Percentiles rank a stretch among this genome's conserved stretches.
phyloP scores from a whole-genome alignment of 1,140 invertebrate species.

The Neuroterus valhalla region DNA sequence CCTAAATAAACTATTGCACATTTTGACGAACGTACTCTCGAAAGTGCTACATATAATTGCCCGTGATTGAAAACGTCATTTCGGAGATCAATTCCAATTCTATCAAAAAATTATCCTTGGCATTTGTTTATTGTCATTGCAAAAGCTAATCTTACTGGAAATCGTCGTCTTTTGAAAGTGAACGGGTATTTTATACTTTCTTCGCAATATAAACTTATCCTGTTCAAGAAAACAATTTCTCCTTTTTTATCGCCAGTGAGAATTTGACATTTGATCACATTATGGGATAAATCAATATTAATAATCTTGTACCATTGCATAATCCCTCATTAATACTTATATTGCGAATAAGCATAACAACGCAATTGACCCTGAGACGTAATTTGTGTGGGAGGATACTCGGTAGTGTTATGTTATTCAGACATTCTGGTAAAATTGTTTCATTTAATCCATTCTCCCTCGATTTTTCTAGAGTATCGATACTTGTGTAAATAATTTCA shows the following conservation, averaged over 20 bases:
- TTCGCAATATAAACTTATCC: too few species aligned
- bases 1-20: too few species aligned
- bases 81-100: too few species aligned
- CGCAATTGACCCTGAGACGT: slow-evolving; percentile 42
- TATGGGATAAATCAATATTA: slow-evolving; percentile 37
- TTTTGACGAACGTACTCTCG: too few species aligned
- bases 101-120: too few species aligned
- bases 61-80: too few species aligned
- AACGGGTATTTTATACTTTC: too few species aligned
- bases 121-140: too few species aligned
- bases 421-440: slow-evolving; percentile 41
- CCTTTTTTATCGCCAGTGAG: too few species aligned
- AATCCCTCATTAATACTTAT: slow-evolving; percentile 40
- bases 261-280: too few species aligned
- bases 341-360: slow-evolving; percentile 51
- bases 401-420: slow-evolving; percentile 38
- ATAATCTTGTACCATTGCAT: slow-evolving; percentile 44
- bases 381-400: slow-evolving; percentile 49
- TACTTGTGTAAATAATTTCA: slow-evolving; percentile 30
- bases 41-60: too few species aligned
- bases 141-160: slow-evolving; percentile 35
- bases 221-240: slow-evolving; percentile 32
- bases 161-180: slow-evolving; percentile 38
- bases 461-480: slow-evolving; percentile 33
- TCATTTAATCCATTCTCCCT: slow-evolving; percentile 32